Conservation (phyloP, 2,888 invertebrate species). For the Chymomyza fuscimana region DNA sequence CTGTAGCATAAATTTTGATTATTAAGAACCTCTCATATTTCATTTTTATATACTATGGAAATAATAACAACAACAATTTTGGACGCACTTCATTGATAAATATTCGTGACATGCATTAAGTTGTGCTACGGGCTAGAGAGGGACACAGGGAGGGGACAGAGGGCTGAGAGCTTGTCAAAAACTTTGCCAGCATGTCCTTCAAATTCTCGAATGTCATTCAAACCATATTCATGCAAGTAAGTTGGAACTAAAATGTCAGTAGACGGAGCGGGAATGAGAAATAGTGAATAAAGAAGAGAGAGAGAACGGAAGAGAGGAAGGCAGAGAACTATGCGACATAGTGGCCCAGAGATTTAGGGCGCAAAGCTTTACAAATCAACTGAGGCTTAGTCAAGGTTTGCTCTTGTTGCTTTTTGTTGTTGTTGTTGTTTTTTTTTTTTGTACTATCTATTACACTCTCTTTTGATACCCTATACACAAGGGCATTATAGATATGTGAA, state of each 20-base stretch:
- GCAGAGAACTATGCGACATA: background rate
- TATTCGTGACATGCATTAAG: conserved; percentile 47
- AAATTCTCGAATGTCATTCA: conserved; percentile 61
- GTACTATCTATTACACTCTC: no score
- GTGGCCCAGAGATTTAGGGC: conserved; percentile 15
- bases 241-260: conserved; percentile 25
- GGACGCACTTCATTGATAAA: conserved; percentile 52
- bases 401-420: background rate
- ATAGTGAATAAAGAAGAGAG: conserved; percentile 15
- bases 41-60: conserved; percentile 37
- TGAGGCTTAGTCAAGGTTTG: conserved; percentile 50
- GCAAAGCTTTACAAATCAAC: conserved; percentile 67
- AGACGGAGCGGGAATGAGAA: background rate
- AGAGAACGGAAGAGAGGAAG: background rate
- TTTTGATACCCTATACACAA: background rate
- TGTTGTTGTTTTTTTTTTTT: background rate
- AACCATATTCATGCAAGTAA: conserved; percentile 17
- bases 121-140: conserved; percentile 14
- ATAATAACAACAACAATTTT: conserved; percentile 24
- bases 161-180: conserved; percentile 3
- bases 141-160: background rate
- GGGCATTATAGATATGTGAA: background rate
- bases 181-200: conserved; percentile 43
- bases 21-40: conserved; percentile 63
- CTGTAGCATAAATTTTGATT: conserved; percentile 32